Base-by-base conservation (phyloP, 2,888 invertebrate genomes). In the Agapostemon virescens region DNA sequence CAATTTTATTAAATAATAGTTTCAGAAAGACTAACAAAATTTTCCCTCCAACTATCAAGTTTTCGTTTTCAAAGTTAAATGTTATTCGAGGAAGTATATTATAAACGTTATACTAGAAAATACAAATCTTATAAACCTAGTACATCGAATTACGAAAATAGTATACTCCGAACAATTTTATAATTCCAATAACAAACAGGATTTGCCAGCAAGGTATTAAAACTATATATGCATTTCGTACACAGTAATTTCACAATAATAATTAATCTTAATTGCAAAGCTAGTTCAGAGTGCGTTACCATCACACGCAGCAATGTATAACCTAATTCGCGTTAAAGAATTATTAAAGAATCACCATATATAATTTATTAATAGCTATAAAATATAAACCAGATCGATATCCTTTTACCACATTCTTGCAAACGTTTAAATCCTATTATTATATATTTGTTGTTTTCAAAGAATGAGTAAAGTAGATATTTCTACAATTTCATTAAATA, bases 51-150 rank as follows among this genome's bases (percentile, higher is more conserved):
- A 74, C 66, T 73, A 74, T 68, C 64, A 69, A 67, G 75, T 36
- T 33, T 45, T 67, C 67, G 66, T 74, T 64, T 64, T 81, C 49
- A 73, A 72, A 61, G 66, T 66, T 80, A 81, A 81, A 81, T 61
- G 82, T 71, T 78, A 77, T 71, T 82, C 7, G 73, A 75, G 36
- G 61, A 77, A 70, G 67, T 15, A 17, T 42, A 42, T 17, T 6
- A 42, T 42, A 0, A 42, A 42, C 42, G 6, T 45, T 45, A 45
- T 4, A 45, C 42, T 20, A 20, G 6, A 45, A 20, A 45, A 45
- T 45, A 20, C 42, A 20, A 45, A 20, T 15, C 40, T 13, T 15
- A 15, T 45, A 45, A 45, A 20, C 20, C 20, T 5, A 45, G 6
- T 6, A 45, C 42, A 20, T 1, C 6, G 42, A 20, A 45, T 42